Evolutionary conservation across 92 coral and sea anemone species (phyloP).

Genomic region (Virgularia gustaviana): DNA sequence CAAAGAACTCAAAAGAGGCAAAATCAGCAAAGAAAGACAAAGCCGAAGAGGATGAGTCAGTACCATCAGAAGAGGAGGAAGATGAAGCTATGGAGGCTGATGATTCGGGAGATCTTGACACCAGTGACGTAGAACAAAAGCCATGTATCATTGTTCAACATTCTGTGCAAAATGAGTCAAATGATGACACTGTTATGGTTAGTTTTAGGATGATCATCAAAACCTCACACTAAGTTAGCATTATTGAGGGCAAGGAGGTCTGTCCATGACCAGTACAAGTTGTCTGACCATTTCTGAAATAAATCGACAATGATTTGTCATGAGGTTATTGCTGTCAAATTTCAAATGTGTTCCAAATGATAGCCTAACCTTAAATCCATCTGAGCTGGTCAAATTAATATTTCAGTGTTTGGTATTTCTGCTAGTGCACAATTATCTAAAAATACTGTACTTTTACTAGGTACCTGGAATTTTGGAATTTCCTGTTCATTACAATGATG

Average conservation of each 20-base stretch:
- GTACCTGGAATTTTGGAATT: conserved; percentile 70
- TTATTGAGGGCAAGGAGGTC: too few species aligned
- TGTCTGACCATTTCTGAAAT: too few species aligned
- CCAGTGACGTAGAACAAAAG: conserved; percentile 27
- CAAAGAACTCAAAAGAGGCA: neutral
- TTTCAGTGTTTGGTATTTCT: neutral
- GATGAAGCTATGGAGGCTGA: conserved; percentile 40
- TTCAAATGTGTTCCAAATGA: too few species aligned
- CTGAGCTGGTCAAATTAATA: too few species aligned
- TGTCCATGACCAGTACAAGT: too few species aligned
- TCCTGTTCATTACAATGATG: conserved; percentile 64
- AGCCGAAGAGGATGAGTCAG: conserved; percentile 23
- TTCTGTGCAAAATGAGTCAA: conserved; percentile 60
- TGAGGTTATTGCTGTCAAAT: too few species aligned
- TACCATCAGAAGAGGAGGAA: conserved; percentile 31
- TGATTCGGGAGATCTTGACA: conserved; percentile 31
- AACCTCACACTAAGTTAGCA: too few species aligned
- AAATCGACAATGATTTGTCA: too few species aligned
- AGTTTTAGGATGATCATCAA: too few species aligned
- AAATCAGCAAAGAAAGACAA: conserved; percentile 36
- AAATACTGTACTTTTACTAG: neutral
- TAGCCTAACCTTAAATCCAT: too few species aligned
- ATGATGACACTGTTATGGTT: neutral
- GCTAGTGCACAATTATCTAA: neutral
- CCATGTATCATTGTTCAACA: conserved; percentile 67